phyloP scores from a whole-genome alignment of 2,113 vertebrate genomes.

The Osmerus eperlanus region DNA sequence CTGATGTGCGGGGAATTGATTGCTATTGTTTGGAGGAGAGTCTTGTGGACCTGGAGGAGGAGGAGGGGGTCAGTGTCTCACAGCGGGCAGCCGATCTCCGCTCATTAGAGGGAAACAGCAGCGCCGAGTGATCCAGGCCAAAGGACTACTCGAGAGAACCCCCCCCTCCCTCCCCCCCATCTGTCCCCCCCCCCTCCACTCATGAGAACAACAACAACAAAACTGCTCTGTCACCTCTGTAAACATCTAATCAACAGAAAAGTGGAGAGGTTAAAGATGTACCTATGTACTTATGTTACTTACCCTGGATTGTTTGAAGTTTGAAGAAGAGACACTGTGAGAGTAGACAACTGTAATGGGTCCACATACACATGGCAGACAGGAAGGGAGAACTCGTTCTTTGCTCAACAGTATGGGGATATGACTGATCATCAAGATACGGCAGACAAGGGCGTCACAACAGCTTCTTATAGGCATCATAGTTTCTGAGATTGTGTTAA shows the following conservation, averaged over 20 bases:
- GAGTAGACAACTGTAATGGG: no score
- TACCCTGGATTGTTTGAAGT: no score
- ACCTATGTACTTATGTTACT: slow-evolving; percentile 47
- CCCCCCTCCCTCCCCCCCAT: slow-evolving; percentile 1
- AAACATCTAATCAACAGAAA: slow-evolving; percentile 53
- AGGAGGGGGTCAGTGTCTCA: slow-evolving; percentile 61
- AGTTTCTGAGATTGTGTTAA: neutral
- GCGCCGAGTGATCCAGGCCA: slow-evolving; percentile 57
- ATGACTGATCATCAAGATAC: no score
- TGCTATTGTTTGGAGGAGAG: slow-evolving; percentile 72
- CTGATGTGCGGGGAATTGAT: slow-evolving; percentile 70
- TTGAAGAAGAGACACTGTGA: no score
- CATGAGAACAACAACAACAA: slow-evolving; percentile 49
- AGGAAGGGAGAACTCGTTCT: no score
- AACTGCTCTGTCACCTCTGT: slow-evolving; percentile 58
- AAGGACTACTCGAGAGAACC: slow-evolving; percentile 32
- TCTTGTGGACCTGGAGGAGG: slow-evolving; percentile 37
- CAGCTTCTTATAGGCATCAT: neutral
- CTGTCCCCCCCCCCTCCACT: slow-evolving; percentile 34
- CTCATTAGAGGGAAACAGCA: slow-evolving; percentile 58
- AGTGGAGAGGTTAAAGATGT: slow-evolving; percentile 59
- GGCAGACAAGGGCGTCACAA: neutral
- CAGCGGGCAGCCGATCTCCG: slow-evolving; percentile 54
- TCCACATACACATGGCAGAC: no score
- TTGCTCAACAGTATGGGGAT: no score